Evolutionary conservation across 1,140 invertebrate species (phyloP).

Genomic region (Heliconius hermathena): DNA sequence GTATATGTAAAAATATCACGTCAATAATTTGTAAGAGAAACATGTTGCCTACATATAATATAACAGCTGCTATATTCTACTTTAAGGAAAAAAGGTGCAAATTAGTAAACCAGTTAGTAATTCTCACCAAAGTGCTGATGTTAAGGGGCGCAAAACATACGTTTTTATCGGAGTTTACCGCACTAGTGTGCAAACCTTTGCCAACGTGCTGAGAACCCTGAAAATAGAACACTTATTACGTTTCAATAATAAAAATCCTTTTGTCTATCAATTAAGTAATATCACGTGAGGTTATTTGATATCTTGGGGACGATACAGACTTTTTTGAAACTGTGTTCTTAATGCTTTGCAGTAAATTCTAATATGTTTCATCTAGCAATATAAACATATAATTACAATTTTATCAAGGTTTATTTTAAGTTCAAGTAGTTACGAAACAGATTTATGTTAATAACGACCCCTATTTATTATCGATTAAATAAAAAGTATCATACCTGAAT

Average conservation of each 20-base stretch:
- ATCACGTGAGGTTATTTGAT: slow-evolving; percentile 55
- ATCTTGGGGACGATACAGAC: slow-evolving; percentile 23
- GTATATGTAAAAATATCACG: not conserved
- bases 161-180: slow-evolving; percentile 72
- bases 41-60: not conserved
- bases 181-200: slow-evolving; percentile 71
- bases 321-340: not conserved
- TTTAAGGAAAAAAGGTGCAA: slow-evolving; percentile 38
- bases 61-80: slow-evolving; percentile 28
- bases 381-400: not conserved
- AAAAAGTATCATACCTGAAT: slow-evolving; percentile 55
- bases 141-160: slow-evolving; percentile 71
- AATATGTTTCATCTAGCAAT: not conserved
- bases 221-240: slow-evolving; percentile 34
- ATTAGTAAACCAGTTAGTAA: slow-evolving; percentile 76
- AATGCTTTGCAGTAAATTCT: not conserved
- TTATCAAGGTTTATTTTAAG: not conserved
- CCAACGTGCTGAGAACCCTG: slow-evolving; percentile 72
- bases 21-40: not conserved
- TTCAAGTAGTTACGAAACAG: slow-evolving; percentile 66
- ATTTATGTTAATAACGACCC: slow-evolving; percentile 25
- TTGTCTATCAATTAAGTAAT: slow-evolving; percentile 27
- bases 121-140: slow-evolving; percentile 75
- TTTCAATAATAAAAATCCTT: slow-evolving; percentile 15
- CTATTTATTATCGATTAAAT: not conserved